Base-by-base conservation (phyloP, 2,888 invertebrate genomes). In the Gortyna flavago region DNA sequence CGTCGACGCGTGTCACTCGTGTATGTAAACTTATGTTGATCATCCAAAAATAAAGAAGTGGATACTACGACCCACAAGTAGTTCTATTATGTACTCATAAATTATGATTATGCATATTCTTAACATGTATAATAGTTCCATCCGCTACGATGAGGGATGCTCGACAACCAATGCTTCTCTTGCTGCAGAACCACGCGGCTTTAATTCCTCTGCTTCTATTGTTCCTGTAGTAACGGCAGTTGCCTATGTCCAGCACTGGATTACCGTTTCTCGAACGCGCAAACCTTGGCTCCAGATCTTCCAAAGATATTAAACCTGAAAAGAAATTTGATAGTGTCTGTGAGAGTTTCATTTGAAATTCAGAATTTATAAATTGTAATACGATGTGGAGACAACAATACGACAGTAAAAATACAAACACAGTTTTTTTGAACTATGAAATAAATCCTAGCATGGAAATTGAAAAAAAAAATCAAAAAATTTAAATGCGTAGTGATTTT, bases 111-210 rank as follows among this genome's bases (percentile, higher is more conserved):
- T 92, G 75, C 83, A 38, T 16, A 32, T 87, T 76, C 38, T 72
- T 87, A 4, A 78, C 68, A 21, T 64, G 65, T 38, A 87, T 1
- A 11, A 87, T 84, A 32, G 79, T 81, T 75, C 73, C 89, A 67
- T 91, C 90, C 71, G 90, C 92, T 4, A 88, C 69, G 0, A 87
- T 81, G 44, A 93, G 83, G 6, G 88, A 79, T 4, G 92, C 93
- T 8, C 89, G 88, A 75, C 93, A 93, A 6, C 91, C 90, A 4
- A 0, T 6, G 21, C 71, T 61, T 57, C 74, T 67, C 44, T 38
- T 84, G 71, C 84, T 73, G 64, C 89, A 89, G 38, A 89, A 88
- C 88, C 90, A 73, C 7, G 69, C 29, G 3, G 75, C 71, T 71
- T 88, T 89, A 62, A 59, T 59, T 75, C 92, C 81, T 32, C 62